Evolutionary conservation across 2,888 invertebrate genomes (phyloP).

Genomic region (Oscheius onirici): DNA sequence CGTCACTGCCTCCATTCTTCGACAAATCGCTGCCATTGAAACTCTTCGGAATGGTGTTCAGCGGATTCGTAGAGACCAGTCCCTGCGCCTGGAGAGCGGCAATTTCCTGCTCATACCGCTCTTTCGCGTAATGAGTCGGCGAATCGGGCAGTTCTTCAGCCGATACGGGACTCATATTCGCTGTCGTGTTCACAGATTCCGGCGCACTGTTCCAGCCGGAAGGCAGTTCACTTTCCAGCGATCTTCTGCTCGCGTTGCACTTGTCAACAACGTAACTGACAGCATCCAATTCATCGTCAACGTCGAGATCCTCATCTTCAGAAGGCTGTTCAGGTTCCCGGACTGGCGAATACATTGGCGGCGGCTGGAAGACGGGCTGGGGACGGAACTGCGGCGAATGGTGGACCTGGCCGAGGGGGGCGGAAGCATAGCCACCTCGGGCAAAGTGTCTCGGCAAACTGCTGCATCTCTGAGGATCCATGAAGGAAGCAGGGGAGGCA

Average conservation of each 20-base stretch:
- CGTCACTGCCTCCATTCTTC: conserved; percentile 23
- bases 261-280: conserved; percentile 29
- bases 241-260: conserved; percentile 20
- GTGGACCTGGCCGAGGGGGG: conserved; percentile 4
- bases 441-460: conserved; percentile 48
- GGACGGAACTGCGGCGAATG: conserved; percentile 9
- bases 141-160: conserved; percentile 63
- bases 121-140: conserved; percentile 56
- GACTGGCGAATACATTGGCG: background rate
- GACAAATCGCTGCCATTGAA: conserved; percentile 23
- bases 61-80: background rate
- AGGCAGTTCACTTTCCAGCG: conserved; percentile 21
- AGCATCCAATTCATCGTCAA: conserved; percentile 41
- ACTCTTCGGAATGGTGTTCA: background rate
- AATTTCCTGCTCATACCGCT: background rate
- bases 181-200: conserved; percentile 55
- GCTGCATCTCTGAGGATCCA: conserved; percentile 40
- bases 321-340: background rate
- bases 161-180: conserved; percentile 59
- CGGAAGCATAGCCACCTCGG: conserved; percentile 27
- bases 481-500: background rate
- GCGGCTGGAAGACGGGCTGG: background rate
- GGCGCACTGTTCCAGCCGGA: conserved; percentile 50
- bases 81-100: background rate
- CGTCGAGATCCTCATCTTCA: conserved; percentile 18